Evolutionary conservation across 64 coral and sea anemone genomes (phyloP), one percentile per base, ranked within the genome.

Genomic region (Hydrozoanthus tunicans): DNA sequence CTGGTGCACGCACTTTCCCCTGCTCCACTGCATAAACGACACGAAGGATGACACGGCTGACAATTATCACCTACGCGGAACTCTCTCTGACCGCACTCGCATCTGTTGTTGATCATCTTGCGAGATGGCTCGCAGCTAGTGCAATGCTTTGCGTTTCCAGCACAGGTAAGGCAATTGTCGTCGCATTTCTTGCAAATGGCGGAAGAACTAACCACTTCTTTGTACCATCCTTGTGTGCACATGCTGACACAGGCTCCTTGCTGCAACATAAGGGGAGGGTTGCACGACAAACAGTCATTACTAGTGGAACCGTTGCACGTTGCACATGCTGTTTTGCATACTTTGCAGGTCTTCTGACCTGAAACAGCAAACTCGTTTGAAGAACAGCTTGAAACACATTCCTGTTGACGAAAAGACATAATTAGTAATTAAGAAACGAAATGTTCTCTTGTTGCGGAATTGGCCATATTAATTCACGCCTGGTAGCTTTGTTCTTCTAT

Each of bases 221-320:
- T 85, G 59, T 85, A 99, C 90, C 80, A 96, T 20, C 94, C 92
- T 74, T 66, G 58, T 11, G 94, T 73, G 77, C 97, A 99, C 15
- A 77, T 60, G 56, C 32, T 94, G 3, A 94, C 79, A 89, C 97
- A 99, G 56, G 12, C 86, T 58, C 92, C 78, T 67, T 90, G 63
- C 83, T 93, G 62, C 25, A 99, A 56, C 10, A 99, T 14, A 3
- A 93, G 89, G 9, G 97, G 90, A 23, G 92, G 9, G 60, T 74
- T 70, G 55, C 97, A 99, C 7, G 97, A 94, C n/a, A 91, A 8
- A 82, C 97, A 99, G 14, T 99, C 60, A 56, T 13, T 65, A 62
- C 52, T 58, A 10, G 25, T 80, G 27, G 97, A 86, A 11, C 97
- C 97, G 63, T 92, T 77, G 61, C 97, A 99, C 56, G 89, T 90